These are phyloP conservation scores for Tachuris rubrigastra DNA, from an alignment of 2,113 vertebrate species.

Conservation along the genomic window DNA sequence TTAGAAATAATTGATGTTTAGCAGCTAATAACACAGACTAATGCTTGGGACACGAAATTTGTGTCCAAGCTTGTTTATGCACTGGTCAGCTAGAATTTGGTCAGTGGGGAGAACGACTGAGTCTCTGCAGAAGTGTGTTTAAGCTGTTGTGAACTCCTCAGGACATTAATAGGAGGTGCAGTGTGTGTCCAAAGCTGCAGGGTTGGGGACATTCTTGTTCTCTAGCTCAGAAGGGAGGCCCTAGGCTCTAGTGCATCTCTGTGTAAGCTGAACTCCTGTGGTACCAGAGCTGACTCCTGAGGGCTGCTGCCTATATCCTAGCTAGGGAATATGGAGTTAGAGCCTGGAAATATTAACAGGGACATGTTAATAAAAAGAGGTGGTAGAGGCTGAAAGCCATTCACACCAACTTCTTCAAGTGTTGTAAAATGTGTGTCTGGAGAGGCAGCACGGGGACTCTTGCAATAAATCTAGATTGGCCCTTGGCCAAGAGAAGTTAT, in stretches of 20 bases:
- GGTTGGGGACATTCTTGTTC: accelerated
- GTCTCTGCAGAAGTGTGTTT: background rate
- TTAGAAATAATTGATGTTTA: background rate
- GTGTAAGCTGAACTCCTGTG: no score
- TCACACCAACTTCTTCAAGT: slow-evolving; percentile 4
- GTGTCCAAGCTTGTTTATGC: background rate
- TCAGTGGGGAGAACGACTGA: background rate
- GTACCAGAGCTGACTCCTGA: background rate
- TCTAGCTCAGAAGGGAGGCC: background rate
- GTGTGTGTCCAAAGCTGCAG: background rate
- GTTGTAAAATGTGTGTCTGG: slow-evolving; percentile 37
- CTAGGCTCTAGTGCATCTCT: background rate
- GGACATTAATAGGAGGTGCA: background rate
- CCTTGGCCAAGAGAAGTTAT: slow-evolving; percentile 65
- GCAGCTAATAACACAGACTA: background rate
- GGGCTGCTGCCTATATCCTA: background rate
- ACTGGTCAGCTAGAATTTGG: background rate
- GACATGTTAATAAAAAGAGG: background rate
- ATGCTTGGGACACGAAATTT: background rate
- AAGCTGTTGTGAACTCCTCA: background rate
- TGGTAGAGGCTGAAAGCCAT: background rate
- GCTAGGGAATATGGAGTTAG: background rate
- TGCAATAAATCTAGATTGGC: slow-evolving; percentile 63
- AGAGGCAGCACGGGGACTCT: slow-evolving; percentile 4
- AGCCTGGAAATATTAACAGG: background rate